Evolutionary conservation across 2,888 invertebrate species (phyloP), one percentile per base, ranked within the genome.

Genomic region (Elaeidobius kamerunicus): DNA sequence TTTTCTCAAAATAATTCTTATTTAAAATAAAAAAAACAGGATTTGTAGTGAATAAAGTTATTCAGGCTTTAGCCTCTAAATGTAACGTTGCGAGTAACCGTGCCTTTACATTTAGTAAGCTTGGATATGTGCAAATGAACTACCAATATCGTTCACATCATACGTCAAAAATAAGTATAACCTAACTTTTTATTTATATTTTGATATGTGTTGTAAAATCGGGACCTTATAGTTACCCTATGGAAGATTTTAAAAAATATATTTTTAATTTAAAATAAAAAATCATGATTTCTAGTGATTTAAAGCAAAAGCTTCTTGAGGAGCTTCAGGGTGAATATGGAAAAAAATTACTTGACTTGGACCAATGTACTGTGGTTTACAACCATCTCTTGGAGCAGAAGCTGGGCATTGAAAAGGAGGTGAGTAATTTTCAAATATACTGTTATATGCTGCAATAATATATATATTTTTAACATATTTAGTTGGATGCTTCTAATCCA

Each of bases 401-500:
- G 63, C 62, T 65, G 60, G 65, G 68, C 27, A 71, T 78, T 46
- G 70, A 74, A 65, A 69, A 73, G 64, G 70, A 74, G 61, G 77
- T 78, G 67, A 58, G 35, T 32, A 32, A 34, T n/a, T n/a, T n/a
- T n/a, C n/a, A n/a, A n/a, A n/a, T n/a, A n/a, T n/a, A n/a, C n/a
- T n/a, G n/a, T n/a, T n/a, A n/a, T n/a, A n/a, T n/a, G n/a, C n/a
- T n/a, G n/a, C n/a, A 43, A 20, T 41, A 12, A 12, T 28, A 39
- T 23, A 41, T 30, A 23, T 40, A 38, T 32, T 42, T 43, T 32
- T 32, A 16, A 35, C 54, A 53, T 61, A 64, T 53, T 56, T 55
- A 64, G 63, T 43, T 88, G 20, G 78, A 82, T 58, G 71, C 81
- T 65, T 79, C 78, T 11, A 83, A 81, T 61, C 75, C 76, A 60